phyloP scores from a whole-genome alignment of 2,113 vertebrate species.

The Chascanopsetta lugubris region DNA sequence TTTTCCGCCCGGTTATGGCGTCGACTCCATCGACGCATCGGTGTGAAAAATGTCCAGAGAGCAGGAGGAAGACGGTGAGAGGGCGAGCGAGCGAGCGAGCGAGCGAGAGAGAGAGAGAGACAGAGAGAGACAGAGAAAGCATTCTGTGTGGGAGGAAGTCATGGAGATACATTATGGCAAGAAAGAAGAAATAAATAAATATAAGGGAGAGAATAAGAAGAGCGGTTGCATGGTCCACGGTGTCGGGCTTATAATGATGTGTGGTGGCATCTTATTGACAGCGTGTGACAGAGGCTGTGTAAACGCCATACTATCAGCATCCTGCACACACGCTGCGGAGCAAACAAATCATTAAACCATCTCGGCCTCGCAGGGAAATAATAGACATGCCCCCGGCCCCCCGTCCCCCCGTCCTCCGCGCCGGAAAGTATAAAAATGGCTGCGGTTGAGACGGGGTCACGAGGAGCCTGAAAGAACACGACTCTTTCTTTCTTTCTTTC shows the following conservation, averaged over 20 bases:
- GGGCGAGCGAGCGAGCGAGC: no score
- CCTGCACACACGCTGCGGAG: conserved; percentile 18
- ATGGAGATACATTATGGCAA: conserved; percentile 54
- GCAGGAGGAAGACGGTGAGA: conserved; percentile 23
- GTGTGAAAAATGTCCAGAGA: conserved; percentile 53
- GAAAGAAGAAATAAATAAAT: conserved; percentile 15
- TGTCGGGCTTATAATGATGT: conserved; percentile 61
- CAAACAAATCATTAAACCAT: conserved; percentile 49
- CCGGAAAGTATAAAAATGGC: not conserved
- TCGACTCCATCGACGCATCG: conserved; percentile 31
- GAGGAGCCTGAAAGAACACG: conserved; percentile 23
- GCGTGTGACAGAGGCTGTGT: conserved; percentile 55
- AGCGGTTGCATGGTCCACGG: conserved; percentile 28
- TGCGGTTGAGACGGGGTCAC: conserved; percentile 47
- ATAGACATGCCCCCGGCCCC: no score
- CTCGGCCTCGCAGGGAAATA: not conserved
- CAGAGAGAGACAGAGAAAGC: conserved; percentile 31
- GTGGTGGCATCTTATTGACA: conserved; percentile 51
- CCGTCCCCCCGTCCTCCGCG: conserved; percentile 16
- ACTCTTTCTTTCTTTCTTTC: conserved; percentile 14
- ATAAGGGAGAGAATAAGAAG: conserved; percentile 33
- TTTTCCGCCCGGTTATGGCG: conserved; percentile 27
- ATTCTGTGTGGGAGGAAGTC: conserved; percentile 62
- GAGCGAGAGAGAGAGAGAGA: conserved; percentile 28
- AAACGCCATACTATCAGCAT: conserved; percentile 49